Conservation (phyloP, 2,888 invertebrate genomes). For the Agrotis segetum region DNA sequence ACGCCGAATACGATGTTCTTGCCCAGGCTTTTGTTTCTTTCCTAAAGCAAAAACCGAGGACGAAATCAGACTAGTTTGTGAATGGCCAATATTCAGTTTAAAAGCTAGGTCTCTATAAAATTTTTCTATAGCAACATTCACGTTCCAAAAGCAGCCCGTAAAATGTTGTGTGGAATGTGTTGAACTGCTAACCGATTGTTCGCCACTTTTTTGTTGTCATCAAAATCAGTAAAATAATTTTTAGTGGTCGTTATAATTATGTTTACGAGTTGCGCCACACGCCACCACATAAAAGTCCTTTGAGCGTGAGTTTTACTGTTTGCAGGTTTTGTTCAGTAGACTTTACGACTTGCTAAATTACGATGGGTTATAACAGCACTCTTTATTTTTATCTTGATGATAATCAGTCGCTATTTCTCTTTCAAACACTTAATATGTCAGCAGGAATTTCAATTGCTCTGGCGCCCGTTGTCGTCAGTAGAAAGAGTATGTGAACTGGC, state of each 20-base stretch:
- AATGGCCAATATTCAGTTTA: conserved; percentile 32
- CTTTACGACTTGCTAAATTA: conserved; percentile 65
- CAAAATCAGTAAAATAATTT: conserved; percentile 71
- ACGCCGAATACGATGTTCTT: conserved; percentile 28
- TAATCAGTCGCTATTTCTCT: conserved; percentile 37
- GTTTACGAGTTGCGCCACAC: conserved; percentile 74
- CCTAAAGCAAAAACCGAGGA: conserved; percentile 21
- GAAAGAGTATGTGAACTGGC: conserved; percentile 36
- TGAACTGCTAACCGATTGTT: conserved; percentile 65
- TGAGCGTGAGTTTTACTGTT: conserved; percentile 72
- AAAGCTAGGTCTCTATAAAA: conserved; percentile 18
- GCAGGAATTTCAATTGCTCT: conserved; percentile 11
- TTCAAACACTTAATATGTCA: conserved; percentile 1
- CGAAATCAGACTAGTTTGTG: conserved; percentile 26
- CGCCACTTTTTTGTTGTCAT: conserved; percentile 67
- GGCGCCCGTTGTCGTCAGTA: conserved; percentile 10
- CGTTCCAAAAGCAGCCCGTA: conserved; percentile 53
- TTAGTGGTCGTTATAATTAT: conserved; percentile 78
- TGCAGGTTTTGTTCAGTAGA: conserved; percentile 64
- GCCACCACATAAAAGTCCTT: conserved; percentile 72
- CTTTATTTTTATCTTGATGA: conserved; percentile 50
- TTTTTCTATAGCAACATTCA: conserved; percentile 15
- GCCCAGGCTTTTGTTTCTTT: conserved; percentile 40
- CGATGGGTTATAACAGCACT: conserved; percentile 52
- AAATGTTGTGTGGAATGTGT: conserved; percentile 60